A percentile compares a stretch with the other conserved stretches of the same genome.
These are phyloP conservation scores for Melangyna quadrimaculata DNA, from an alignment of 2,888 invertebrate species.

Conservation along the genomic window DNA sequence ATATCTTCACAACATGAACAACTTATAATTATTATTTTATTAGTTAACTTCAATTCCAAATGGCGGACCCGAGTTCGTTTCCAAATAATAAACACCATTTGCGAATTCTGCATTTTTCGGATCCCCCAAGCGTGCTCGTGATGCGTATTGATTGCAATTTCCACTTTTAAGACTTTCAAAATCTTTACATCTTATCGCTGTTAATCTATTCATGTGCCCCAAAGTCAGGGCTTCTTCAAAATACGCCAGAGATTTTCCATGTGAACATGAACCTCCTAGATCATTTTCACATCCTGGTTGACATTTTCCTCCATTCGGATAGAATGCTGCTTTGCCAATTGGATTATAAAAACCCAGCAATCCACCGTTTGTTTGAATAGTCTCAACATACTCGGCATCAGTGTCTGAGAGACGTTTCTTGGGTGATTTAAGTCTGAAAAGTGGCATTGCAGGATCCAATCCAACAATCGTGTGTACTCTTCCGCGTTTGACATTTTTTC, in stretches of 20 bases:
- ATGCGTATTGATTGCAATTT: background rate
- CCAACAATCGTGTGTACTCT: conserved; percentile 83
- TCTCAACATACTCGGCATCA: conserved; percentile 73
- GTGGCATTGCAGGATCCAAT: conserved; percentile 72
- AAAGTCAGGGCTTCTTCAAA: conserved; percentile 78
- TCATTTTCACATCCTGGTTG: conserved; percentile 81
- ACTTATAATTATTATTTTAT: background rate
- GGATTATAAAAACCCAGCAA: conserved; percentile 68
- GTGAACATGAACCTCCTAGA: conserved; percentile 77
- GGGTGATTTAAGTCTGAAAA: conserved; percentile 52
- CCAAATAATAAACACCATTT: background rate
- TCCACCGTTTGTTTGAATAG: conserved; percentile 73
- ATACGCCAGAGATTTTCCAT: conserved; percentile 74
- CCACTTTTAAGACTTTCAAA: conserved; percentile 23
- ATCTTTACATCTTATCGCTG: conserved; percentile 6
- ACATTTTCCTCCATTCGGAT: conserved; percentile 82
- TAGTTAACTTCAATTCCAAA: background rate
- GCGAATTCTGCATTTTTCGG: background rate
- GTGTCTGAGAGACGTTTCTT: conserved; percentile 43
- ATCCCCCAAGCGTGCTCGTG: conserved; percentile 18
- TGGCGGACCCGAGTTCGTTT: background rate
- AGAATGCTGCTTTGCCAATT: conserved; percentile 80
- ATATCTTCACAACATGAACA: background rate
- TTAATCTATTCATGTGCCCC: background rate
- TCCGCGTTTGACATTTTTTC: conserved; percentile 82